A percentile compares a stretch with the other conserved stretches of the same genome.
phyloP scores from a whole-genome alignment of 2,888 invertebrate species.

The Onthophagus sagittarius region DNA sequence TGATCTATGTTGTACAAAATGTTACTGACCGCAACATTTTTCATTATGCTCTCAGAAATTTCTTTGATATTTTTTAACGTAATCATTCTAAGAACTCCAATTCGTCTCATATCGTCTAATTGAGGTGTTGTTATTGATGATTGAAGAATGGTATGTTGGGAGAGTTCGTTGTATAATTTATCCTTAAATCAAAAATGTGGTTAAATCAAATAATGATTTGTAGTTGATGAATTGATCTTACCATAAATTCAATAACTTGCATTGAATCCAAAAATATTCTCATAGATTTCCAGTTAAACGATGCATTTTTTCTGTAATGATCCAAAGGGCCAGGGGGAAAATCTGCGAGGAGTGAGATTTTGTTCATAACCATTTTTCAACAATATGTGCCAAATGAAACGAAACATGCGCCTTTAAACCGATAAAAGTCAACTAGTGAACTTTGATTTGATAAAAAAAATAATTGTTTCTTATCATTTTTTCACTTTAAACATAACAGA shows the following conservation, averaged over 20 bases:
- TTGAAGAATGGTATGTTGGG: conserved; percentile 22
- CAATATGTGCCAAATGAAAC: no score
- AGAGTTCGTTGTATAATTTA: conserved; percentile 21
- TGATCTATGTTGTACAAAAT: conserved; percentile 58
- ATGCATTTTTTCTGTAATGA: conserved; percentile 58
- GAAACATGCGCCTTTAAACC: no score
- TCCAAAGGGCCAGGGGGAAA: conserved; percentile 65
- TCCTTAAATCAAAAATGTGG: conserved; percentile 3
- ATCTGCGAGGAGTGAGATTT: conserved; percentile 1
- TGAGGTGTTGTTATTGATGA: conserved; percentile 10
- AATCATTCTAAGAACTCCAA: conserved; percentile 17
- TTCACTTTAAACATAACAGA: no score
- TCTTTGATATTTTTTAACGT: conserved; percentile 10
- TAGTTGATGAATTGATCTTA: conserved; percentile 32
- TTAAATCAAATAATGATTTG: background rate
- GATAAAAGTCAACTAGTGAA: no score
- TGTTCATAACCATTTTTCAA: background rate
- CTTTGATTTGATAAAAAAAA: no score
- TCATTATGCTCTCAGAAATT: conserved; percentile 5
- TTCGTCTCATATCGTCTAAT: conserved; percentile 23
- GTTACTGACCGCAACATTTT: conserved; percentile 43
- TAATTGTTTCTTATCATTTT: no score
- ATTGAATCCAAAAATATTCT: conserved; percentile 53
- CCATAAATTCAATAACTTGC: conserved; percentile 53
- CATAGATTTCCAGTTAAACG: conserved; percentile 66